Conservation (phyloP, 2,888 invertebrate genomes). For the Drosophila maculinotata region DNA sequence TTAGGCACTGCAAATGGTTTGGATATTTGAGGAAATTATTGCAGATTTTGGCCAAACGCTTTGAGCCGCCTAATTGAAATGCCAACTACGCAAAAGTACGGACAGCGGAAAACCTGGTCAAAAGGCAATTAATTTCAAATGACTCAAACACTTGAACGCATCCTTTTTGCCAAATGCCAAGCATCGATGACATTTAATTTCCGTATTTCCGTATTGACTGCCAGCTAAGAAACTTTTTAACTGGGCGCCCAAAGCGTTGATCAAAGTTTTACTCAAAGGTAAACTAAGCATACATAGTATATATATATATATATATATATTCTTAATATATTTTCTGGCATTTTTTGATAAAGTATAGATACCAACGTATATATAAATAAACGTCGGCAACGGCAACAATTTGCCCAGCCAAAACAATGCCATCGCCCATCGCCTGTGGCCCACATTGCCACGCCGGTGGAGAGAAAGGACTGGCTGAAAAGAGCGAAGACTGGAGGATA, state of each 20-base stretch:
- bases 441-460: background rate
- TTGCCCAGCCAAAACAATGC: constrained; percentile 35
- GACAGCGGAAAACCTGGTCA: constrained; percentile 68
- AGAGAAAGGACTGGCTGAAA: background rate
- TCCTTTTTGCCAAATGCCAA: constrained; percentile 53
- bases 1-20: constrained; percentile 60
- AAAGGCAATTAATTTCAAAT: constrained; percentile 77
- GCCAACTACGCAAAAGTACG: constrained; percentile 32
- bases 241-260: constrained; percentile 9
- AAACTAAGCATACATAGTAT: background rate
- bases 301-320: no score
- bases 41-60: constrained; percentile 45
- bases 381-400: constrained; percentile 36
- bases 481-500: no score
- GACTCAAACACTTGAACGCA: constrained; percentile 73
- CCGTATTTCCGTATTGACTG: constrained; percentile 68
- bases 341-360: background rate
- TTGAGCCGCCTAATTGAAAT: constrained; percentile 74
- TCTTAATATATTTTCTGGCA: background rate
- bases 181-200: constrained; percentile 73
- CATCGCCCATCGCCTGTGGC: background rate
- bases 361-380: constrained; percentile 32
- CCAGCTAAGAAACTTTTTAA: constrained; percentile 43
- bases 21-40: constrained; percentile 62
- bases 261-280: constrained; percentile 22